Evolutionary conservation across 2,797 vertebrate genomes (phyloP).

Genomic region (Alauda arvensis): DNA sequence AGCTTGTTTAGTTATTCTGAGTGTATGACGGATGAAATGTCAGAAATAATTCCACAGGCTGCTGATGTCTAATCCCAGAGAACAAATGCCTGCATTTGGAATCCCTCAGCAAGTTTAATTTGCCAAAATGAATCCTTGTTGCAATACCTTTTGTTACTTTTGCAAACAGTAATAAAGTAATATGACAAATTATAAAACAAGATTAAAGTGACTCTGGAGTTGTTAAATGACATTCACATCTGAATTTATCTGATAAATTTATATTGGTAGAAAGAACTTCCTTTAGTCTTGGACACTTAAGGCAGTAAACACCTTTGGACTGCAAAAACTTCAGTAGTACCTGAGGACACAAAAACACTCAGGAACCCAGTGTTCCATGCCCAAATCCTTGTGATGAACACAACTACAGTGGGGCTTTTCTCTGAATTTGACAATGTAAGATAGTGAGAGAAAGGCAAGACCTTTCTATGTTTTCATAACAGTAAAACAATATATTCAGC

Average conservation of each 20-base stretch:
- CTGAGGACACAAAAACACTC: not conserved
- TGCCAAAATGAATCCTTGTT: slow-evolving; percentile 1
- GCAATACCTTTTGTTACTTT: slow-evolving; percentile 35
- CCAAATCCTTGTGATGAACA: not conserved
- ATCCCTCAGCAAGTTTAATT: slow-evolving; percentile 33
- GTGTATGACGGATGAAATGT: slow-evolving; percentile 47
- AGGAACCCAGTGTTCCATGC: accelerated
- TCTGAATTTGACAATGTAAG: not conserved
- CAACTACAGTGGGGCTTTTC: not conserved
- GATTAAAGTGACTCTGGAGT: slow-evolving; percentile 12
- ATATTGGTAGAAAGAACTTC: not conserved
- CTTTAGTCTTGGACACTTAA: not conserved
- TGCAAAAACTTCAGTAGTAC: not conserved
- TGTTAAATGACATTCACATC: slow-evolving; percentile 33
- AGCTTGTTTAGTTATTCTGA: slow-evolving; percentile 49
- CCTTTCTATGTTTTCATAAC: not conserved
- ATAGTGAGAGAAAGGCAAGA: not conserved
- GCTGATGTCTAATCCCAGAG: slow-evolving; percentile 15
- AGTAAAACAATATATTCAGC: not conserved
- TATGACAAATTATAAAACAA: slow-evolving; percentile 39
- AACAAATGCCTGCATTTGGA: slow-evolving; percentile 28
- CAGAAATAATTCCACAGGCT: slow-evolving; percentile 44
- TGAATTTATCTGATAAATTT: slow-evolving; percentile 22
- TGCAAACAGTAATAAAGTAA: slow-evolving; percentile 44
- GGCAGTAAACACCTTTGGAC: no score